Conservation (phyloP, 1,140 invertebrate species). For the Carcinoscorpius rotundicauda region DNA sequence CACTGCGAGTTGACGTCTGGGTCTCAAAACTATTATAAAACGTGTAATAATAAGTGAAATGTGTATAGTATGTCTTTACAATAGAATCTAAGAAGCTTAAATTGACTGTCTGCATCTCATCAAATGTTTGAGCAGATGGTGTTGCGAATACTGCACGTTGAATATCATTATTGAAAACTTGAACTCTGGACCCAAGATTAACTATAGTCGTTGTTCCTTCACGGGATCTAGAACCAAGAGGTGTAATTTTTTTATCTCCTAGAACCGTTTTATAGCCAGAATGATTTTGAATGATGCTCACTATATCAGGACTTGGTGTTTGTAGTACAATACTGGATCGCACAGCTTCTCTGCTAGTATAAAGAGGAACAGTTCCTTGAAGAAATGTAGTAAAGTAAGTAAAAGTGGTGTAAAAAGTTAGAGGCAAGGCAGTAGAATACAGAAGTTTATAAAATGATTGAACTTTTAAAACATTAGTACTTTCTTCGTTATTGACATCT, state of each 20-base stretch:
- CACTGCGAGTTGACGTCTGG: slow-evolving; percentile 18
- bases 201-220: slow-evolving; percentile 30
- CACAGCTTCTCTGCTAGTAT: slow-evolving; percentile 18
- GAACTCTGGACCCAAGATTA: slow-evolving; percentile 22
- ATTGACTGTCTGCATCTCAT: no score
- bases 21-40: slow-evolving; percentile 22
- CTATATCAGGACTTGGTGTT: slow-evolving; percentile 16
- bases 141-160: slow-evolving; percentile 1
- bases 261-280: slow-evolving; percentile 3
- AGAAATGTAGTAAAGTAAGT: slow-evolving; percentile 83
- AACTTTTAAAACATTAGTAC: no score
- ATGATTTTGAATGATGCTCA: slow-evolving; percentile 10
- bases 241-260: slow-evolving; percentile 5
- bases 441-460: no score
- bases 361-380: slow-evolving; percentile 74
- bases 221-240: slow-evolving; percentile 26
- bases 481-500: no score
- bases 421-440: slow-evolving; percentile 18
- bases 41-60: slow-evolving; percentile 25
- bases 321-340: slow-evolving; percentile 15
- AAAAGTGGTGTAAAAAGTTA: slow-evolving; percentile 57
- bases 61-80: slow-evolving; percentile 20
- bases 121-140: no score
- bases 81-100: no score
- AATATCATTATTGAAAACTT: slow-evolving; percentile 16